Evolutionary conservation across 2,888 invertebrate species (phyloP).

Genomic region (Bombyx huttoni): DNA sequence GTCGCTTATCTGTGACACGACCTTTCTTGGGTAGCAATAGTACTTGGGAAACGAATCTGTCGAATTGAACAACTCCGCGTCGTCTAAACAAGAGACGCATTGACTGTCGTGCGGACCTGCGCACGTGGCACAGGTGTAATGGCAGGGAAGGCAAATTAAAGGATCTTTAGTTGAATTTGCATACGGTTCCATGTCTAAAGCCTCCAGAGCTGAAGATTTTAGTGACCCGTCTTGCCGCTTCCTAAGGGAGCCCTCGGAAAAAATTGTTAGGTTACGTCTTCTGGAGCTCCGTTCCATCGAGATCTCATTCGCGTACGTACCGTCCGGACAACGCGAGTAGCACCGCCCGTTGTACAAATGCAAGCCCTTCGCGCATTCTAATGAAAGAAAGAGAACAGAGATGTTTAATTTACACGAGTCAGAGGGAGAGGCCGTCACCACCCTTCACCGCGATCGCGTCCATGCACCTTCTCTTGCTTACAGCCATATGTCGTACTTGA

Average conservation of each 20-base stretch:
- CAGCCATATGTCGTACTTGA: slow-evolving; percentile 39
- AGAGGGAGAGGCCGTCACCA: slow-evolving; percentile 47
- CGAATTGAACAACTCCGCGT: slow-evolving; percentile 68
- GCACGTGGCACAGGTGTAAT: slow-evolving; percentile 82
- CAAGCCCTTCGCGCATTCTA: slow-evolving; percentile 78
- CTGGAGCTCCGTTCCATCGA: slow-evolving; percentile 46
- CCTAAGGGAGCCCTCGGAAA: slow-evolving; percentile 31
- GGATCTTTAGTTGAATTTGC: slow-evolving; percentile 30
- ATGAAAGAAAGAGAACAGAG: slow-evolving; percentile 60
- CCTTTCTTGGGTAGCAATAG: slow-evolving; percentile 65
- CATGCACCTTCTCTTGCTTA: slow-evolving; percentile 56
- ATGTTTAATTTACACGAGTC: slow-evolving; percentile 38
- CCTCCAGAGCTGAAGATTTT: slow-evolving; percentile 33
- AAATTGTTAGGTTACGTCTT: slow-evolving; percentile 51
- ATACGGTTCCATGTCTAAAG: slow-evolving; percentile 44
- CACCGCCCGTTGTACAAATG: slow-evolving; percentile 75
- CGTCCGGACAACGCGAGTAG: slow-evolving; percentile 70
- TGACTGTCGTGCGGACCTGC: slow-evolving; percentile 78
- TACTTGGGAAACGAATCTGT: slow-evolving; percentile 48
- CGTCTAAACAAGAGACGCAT: slow-evolving; percentile 77
- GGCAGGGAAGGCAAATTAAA: slow-evolving; percentile 75
- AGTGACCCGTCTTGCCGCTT: slow-evolving; percentile 34
- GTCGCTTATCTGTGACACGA: slow-evolving; percentile 50
- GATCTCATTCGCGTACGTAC: slow-evolving; percentile 58
- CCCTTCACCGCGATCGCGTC: slow-evolving; percentile 56